Base-by-base conservation (phyloP, 2,888 invertebrate species). In the Onthophagus sagittarius region DNA sequence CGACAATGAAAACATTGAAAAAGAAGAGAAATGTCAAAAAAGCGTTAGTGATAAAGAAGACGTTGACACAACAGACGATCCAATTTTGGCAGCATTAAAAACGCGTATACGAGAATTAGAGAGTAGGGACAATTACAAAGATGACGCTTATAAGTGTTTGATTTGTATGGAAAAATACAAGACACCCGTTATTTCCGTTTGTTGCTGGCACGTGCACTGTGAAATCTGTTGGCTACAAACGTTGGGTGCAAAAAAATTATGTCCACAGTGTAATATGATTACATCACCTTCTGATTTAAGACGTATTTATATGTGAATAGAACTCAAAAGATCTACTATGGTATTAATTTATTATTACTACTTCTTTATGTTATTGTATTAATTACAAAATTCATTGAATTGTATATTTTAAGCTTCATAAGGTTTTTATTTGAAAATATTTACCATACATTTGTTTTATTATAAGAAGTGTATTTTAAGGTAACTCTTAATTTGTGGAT, bases 121-220 rank as follows among this genome's bases (percentile, higher is more conserved):
- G 82, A 88, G 85, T 74, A 86, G 87, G 73, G 87, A 88, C 74
- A 87, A 88, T 79, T 84, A 84, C 77, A 87, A 85, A 76, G 87
- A 88, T 74, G 88, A 88, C 73, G 91, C 92, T 85, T 90, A 91
- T 76, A 95, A 95, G 84, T 97, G 97, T 86, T 88, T 96, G 71
- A 97, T 97, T 78, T 97, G 97, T 82, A 91, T 96, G 88, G 96
- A 94, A 71, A 89, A 91, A 33, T 95, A 95, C 84, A 89, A 89
- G 72, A 94, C 94, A 63, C 96, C 97, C 0, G 93, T 96, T 5
- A 95, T 96, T 71, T 97, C 97, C 0, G 93, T 97, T 75, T 95
- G 95, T 82, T 98, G 98, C 85, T 98, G 97, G 97, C 98, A 98
- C 85, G 97, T 97, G 0, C 95, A 97, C 84, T 98, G 98, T 82